Base-by-base conservation (phyloP, 2,797 vertebrate genomes). In the Cirrhinus mrigala region DNA sequence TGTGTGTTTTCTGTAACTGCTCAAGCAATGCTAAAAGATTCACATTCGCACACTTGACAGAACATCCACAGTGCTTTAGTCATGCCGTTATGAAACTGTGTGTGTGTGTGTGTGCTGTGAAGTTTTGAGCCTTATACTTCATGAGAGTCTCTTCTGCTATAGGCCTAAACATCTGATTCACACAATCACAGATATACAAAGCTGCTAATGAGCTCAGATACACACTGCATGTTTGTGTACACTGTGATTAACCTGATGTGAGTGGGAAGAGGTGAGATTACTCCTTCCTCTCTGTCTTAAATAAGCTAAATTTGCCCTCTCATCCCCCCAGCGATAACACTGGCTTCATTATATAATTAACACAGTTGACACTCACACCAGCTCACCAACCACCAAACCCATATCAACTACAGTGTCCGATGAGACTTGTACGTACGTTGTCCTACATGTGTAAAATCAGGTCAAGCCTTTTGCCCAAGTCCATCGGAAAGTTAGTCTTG, bases 61-160 rank as follows among this genome's bases (percentile, higher is more conserved):
- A 89, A 64, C 90, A 92, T 91, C 85, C 91, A 8, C 62, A 84
- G 89, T 88, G 79, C 82, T 91, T 89, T 90, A 93, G 90, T 91
- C 87, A 88, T 74, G 15, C 10, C 3, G 75, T 89, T 90, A 83
- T 79, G 89, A 79, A 76, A 76, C 22, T 75, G 40, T 79, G 27
- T 79, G 29, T 40, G 29, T 24, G 8, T 86, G 68, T 33, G 29
- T 76, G 77, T 66, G 16, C 75, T 64, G 70, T 83, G 75, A 62
- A 62, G 64, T 37, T 70, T 86, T 87, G 70, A 87, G 46, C n/a
- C 18, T 85, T 80, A 81, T 52, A 20, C 27, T 70, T 68, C 69
- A 44, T 48, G 66, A 82, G 62, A 33, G 56, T 79, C 20, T 64
- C 58, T 73, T 79, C 66, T 62, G 40, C 56, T 54, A 33, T 24